Conservation (phyloP, 2,797 vertebrate species). For the Scomberomorus guttatus region DNA sequence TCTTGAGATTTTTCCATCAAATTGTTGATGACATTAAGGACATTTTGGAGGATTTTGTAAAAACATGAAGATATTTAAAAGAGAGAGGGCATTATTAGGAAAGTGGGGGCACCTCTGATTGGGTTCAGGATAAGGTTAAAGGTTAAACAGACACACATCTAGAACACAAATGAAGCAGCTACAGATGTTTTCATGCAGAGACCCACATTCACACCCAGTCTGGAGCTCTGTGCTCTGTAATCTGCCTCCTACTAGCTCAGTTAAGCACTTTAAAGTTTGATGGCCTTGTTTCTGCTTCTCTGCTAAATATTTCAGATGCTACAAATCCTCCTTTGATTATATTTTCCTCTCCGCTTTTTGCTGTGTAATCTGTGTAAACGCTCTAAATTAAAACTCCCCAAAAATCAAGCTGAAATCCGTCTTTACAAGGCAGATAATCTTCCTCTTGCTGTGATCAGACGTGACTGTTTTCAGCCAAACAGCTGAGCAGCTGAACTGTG, state of each 20-base stretch:
- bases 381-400: slow-evolving; percentile 19
- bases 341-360: slow-evolving; percentile 11
- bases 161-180: no score
- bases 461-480: slow-evolving; percentile 21
- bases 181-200: no score
- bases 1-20: no score
- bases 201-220: background rate
- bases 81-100: no score
- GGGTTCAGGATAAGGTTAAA: no score
- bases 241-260: slow-evolving; percentile 33
- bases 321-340: slow-evolving; percentile 39
- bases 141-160: no score
- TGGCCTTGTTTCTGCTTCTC: slow-evolving; percentile 32
- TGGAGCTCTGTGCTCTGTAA: slow-evolving; percentile 15
- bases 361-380: slow-evolving; percentile 30
- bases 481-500: background rate
- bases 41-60: no score
- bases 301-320: slow-evolving; percentile 51
- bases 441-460: slow-evolving; percentile 6
- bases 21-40: no score
- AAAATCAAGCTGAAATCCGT: slow-evolving; percentile 20
- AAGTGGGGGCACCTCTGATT: no score
- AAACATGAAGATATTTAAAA: no score
- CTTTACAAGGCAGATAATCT: slow-evolving; percentile 42
- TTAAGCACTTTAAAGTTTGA: slow-evolving; percentile 38